phyloP scores from a whole-genome alignment of 1,140 invertebrate genomes.

The Gonioctena quinquepunctata region DNA sequence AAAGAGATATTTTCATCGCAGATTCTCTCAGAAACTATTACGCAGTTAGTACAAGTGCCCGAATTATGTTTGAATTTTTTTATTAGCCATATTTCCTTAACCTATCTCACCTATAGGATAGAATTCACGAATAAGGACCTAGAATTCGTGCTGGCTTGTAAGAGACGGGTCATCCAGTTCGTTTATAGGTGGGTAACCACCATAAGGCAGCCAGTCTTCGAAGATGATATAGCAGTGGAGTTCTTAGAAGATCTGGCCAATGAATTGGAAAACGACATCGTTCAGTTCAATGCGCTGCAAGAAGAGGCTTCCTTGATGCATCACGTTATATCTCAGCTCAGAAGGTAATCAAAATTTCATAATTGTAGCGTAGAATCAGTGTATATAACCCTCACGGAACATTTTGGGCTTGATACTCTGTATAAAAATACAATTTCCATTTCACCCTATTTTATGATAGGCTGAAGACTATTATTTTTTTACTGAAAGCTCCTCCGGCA shows the following conservation, averaged over 20 bases:
- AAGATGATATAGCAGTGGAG: slow-evolving; percentile 70
- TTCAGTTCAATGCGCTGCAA: slow-evolving; percentile 59
- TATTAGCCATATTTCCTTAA: slow-evolving; percentile 56
- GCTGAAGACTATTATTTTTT: too few relatives aligned
- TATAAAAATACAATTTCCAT: too few relatives aligned
- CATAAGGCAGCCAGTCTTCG: slow-evolving; percentile 74
- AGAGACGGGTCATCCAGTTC: slow-evolving; percentile 78
- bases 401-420: too few relatives aligned
- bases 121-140: slow-evolving; percentile 66
- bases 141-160: slow-evolving; percentile 75
- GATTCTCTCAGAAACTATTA: too few relatives aligned
- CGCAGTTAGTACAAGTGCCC: too few relatives aligned
- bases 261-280: slow-evolving; percentile 68
- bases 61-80: too few relatives aligned
- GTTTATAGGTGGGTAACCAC: slow-evolving; percentile 77
- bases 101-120: slow-evolving; percentile 61
- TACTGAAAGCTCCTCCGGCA: too few relatives aligned
- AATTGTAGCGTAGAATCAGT: too few relatives aligned
- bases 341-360: slow-evolving; percentile 60
- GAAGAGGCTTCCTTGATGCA: slow-evolving; percentile 71
- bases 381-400: too few relatives aligned
- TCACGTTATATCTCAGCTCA: slow-evolving; percentile 66
- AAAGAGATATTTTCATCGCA: too few relatives aligned
- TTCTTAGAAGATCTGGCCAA: slow-evolving; percentile 76
- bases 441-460: too few relatives aligned